These are phyloP conservation scores for Aporrectodea caliginosa DNA, from an alignment of 1,140 invertebrate genomes.

Conservation along the genomic window DNA sequence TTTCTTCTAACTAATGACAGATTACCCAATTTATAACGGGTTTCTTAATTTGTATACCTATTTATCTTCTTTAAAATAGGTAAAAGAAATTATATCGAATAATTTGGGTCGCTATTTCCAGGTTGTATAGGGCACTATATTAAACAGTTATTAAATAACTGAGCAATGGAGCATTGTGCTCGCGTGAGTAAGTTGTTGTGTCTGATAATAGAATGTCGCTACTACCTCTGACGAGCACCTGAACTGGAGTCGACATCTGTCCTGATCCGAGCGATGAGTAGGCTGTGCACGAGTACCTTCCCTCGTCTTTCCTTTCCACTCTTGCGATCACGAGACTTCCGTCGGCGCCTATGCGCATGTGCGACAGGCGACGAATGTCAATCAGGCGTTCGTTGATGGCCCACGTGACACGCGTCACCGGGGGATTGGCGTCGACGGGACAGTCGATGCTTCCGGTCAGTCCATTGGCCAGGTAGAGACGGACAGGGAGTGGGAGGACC, in stretches of 20 bases:
- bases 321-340: slow-evolving; percentile 45
- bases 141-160: no score
- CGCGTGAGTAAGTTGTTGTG: no score
- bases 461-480: slow-evolving; percentile 88
- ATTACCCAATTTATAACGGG: no score
- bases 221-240: slow-evolving; percentile 84
- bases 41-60: no score
- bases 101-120: no score
- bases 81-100: no score
- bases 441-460: slow-evolving; percentile 90
- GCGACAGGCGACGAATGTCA: background rate
- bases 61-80: no score
- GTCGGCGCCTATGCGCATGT: slow-evolving; percentile 11
- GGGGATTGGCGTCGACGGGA: slow-evolving; percentile 92
- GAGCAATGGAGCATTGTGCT: no score
- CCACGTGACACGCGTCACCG: slow-evolving; percentile 92
- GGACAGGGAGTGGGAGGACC: slow-evolving; percentile 68
- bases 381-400: slow-evolving; percentile 42
- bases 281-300: slow-evolving; percentile 89
- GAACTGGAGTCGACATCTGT: slow-evolving; percentile 85
- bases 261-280: slow-evolving; percentile 92
- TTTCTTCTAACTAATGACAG: no score
- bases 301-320: slow-evolving; percentile 61
- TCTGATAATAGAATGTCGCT: no score
- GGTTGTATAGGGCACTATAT: no score